phyloP scores from a whole-genome alignment of 64 coral and sea anemone species.

The Hydrozoanthus tunicans region DNA sequence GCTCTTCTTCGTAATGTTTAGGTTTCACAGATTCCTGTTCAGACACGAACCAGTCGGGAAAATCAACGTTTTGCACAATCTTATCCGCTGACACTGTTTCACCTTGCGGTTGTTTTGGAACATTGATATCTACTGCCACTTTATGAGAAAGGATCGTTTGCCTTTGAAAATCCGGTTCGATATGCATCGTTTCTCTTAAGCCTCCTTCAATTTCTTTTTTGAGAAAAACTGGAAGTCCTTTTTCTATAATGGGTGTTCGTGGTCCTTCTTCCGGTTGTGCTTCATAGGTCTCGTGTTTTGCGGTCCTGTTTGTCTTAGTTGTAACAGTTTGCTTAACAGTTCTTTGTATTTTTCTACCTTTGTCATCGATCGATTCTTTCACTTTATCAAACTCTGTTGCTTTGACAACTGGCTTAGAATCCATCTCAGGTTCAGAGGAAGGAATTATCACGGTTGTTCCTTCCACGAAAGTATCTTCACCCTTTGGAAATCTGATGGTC shows the following conservation, averaged over 20 bases:
- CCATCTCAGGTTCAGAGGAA: background rate
- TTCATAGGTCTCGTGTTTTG: too few species aligned
- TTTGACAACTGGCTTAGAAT: background rate
- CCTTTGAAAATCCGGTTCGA: background rate
- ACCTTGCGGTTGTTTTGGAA: background rate
- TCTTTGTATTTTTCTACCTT: constrained; percentile 27
- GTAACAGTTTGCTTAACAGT: background rate
- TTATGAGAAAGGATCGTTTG: too few species aligned
- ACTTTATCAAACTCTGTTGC: background rate
- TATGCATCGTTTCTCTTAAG: background rate
- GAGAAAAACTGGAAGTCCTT: constrained; percentile 8
- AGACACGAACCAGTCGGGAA: constrained; percentile 16
- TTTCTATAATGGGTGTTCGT: background rate
- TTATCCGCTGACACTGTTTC: background rate
- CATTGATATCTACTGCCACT: background rate
- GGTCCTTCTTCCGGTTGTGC: background rate
- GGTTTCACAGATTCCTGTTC: background rate
- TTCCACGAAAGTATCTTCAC: background rate
- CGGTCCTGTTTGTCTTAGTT: background rate
- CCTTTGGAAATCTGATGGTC: constrained; percentile 16
- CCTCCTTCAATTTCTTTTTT: background rate
- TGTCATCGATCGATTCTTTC: background rate
- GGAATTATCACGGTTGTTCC: background rate
- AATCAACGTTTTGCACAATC: background rate
- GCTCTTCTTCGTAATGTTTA: constrained; percentile 22